phyloP scores from a whole-genome alignment of 2,797 vertebrate species.

The Ctenochaetus hawaiiensis region DNA sequence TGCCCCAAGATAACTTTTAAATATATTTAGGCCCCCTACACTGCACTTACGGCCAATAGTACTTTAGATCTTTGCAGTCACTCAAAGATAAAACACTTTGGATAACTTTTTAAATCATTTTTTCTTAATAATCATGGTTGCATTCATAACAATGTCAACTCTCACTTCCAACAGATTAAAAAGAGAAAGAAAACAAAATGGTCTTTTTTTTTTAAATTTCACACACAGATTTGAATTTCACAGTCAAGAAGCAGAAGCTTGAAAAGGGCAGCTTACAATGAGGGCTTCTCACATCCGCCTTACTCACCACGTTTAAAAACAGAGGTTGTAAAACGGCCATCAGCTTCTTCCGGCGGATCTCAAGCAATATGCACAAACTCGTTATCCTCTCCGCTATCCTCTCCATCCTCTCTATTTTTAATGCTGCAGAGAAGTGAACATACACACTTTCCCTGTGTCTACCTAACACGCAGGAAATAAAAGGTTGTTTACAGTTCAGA shows the following conservation, averaged over 20 bases:
- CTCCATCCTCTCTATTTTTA: constrained; percentile 21
- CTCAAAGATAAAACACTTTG: constrained; percentile 33
- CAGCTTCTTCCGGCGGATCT: neutral
- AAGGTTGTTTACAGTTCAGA: constrained; percentile 65
- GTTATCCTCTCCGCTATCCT: constrained; percentile 1
- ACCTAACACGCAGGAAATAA: constrained; percentile 31
- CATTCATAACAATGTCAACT: constrained; percentile 62
- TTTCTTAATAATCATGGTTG: constrained; percentile 35
- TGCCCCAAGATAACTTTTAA: constrained; percentile 1
- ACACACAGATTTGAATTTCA: constrained; percentile 34
- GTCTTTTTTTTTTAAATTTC: neutral
- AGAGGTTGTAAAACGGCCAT: constrained; percentile 35
- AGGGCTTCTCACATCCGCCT: neutral
- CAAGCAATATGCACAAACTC: constrained; percentile 9
- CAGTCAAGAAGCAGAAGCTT: constrained; percentile 17
- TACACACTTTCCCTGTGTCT: constrained; percentile 3
- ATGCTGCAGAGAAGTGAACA: neutral
- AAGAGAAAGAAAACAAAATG: constrained; percentile 12
- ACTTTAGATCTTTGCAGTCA: constrained; percentile 16
- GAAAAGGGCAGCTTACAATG: constrained; percentile 11
- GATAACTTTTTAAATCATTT: constrained; percentile 13
- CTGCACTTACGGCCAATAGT: constrained; percentile 5
- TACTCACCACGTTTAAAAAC: constrained; percentile 22
- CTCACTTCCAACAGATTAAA: constrained; percentile 10
- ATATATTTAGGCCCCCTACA: neutral